Evolutionary conservation across 2,797 vertebrate genomes (phyloP).

Genomic region (Tragelaphus eurycerus): DNA sequence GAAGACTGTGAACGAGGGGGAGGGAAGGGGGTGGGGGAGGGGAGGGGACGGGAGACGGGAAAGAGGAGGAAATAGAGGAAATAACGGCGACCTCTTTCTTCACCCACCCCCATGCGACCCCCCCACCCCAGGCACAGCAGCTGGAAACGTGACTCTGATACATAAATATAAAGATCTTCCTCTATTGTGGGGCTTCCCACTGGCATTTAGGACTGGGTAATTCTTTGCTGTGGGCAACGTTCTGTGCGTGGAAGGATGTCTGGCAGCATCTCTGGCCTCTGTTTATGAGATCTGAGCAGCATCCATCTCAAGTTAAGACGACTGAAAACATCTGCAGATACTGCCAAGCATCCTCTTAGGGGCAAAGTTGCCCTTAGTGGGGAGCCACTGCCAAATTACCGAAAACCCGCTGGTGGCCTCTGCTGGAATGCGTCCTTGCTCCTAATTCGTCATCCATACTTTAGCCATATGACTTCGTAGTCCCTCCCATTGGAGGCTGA

Average conservation of each 20-base stretch:
- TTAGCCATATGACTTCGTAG: accelerated
- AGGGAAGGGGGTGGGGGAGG: accelerated
- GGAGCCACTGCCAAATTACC: background rate
- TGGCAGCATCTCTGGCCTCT: background rate
- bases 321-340: background rate
- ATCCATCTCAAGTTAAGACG: background rate
- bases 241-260: background rate
- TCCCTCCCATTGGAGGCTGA: background rate
- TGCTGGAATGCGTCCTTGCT: accelerated
- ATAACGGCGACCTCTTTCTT: background rate
- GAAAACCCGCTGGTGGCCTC: accelerated
- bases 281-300: background rate
- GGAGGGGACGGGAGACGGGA: background rate
- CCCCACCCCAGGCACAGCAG: background rate
- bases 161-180: accelerated
- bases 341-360: background rate
- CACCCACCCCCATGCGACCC: background rate
- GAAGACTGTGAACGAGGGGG: accelerated
- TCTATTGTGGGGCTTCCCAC: background rate
- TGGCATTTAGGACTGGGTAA: background rate
- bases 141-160: background rate
- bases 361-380: background rate
- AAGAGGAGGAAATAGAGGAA: background rate
- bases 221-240: background rate
- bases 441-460: too few species aligned